Evolutionary conservation across 2,113 vertebrate genomes (phyloP).

Genomic region (Elaphurus davidianus): DNA sequence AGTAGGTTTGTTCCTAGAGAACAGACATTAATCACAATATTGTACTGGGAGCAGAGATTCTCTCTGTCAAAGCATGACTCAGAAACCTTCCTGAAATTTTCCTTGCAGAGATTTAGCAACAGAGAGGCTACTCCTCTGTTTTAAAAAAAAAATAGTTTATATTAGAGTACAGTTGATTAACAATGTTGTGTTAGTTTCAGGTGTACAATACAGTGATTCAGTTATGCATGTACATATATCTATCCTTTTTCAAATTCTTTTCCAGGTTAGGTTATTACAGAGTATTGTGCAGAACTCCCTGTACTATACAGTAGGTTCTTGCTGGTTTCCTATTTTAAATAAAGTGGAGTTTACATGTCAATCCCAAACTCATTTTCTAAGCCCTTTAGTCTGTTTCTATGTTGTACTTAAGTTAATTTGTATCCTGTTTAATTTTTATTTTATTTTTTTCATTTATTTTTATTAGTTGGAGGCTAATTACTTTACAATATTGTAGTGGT

Average conservation of each 20-base stretch:
- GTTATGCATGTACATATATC: not conserved
- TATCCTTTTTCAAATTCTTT: not conserved
- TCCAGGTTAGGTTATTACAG: not conserved
- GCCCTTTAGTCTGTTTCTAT: too few species aligned
- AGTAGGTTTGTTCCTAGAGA: not conserved
- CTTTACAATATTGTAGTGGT: too few species aligned
- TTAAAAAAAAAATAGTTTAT: not conserved
- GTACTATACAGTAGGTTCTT: not conserved
- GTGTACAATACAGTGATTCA: not conserved
- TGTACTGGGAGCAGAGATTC: not conserved
- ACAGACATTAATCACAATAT: fast-evolving
- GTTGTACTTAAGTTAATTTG: too few species aligned
- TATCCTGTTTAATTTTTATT: too few species aligned
- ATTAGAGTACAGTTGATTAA: not conserved
- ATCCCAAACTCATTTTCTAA: too few species aligned
- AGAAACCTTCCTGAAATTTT: not conserved
- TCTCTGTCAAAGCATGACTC: not conserved
- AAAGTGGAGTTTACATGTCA: too few species aligned
- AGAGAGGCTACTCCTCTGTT: not conserved
- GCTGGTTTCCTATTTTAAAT: not conserved
- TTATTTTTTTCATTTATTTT: too few species aligned
- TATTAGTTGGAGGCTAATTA: too few species aligned
- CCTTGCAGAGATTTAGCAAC: not conserved
- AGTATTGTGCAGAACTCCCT: not conserved
- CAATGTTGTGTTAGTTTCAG: not conserved